Evolutionary conservation across 2,888 invertebrate genomes (phyloP).

Genomic region (Cheilosia vernalis): DNA sequence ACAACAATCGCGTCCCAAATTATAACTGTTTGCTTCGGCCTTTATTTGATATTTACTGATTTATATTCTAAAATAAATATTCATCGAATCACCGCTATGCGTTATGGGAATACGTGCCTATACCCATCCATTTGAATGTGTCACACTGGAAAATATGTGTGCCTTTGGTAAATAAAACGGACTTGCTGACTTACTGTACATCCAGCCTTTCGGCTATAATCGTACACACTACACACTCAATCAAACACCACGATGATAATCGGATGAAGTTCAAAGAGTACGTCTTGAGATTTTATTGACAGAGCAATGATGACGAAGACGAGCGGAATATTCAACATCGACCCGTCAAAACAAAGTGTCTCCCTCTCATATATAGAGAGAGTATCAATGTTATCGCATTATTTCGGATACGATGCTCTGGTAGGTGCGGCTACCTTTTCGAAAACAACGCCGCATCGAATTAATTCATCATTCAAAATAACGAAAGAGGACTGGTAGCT

Average conservation of each 20-base stretch:
- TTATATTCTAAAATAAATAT: slow-evolving; percentile 34
- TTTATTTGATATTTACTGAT: slow-evolving; percentile 45
- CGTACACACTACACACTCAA: not conserved
- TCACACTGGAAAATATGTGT: not conserved
- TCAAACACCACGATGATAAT: not conserved
- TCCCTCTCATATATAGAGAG: too few relatives aligned
- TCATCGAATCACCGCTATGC: slow-evolving; percentile 15
- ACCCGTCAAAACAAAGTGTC: too few relatives aligned
- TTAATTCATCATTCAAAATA: slow-evolving; percentile 28
- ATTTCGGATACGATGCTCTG: not conserved
- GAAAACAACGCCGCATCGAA: slow-evolving; percentile 5
- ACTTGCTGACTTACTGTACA: slow-evolving; percentile 8
- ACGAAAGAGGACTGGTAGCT: not conserved
- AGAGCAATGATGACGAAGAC: too few relatives aligned
- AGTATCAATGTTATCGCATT: slow-evolving; percentile 11
- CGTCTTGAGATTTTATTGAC: too few relatives aligned
- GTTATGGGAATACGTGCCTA: slow-evolving; percentile 6
- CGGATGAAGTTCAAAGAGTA: not conserved
- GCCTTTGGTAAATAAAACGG: slow-evolving; percentile 14
- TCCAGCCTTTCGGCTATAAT: not conserved
- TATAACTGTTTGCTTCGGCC: slow-evolving; percentile 28
- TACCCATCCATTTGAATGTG: slow-evolving; percentile 1
- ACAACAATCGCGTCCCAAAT: slow-evolving; percentile 30
- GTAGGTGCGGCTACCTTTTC: not conserved
- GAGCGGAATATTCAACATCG: too few relatives aligned